Evolutionary conservation across 2,888 invertebrate genomes (phyloP), one percentile per base, ranked within the genome.

Genomic region (Lasioglossum pauxillum): DNA sequence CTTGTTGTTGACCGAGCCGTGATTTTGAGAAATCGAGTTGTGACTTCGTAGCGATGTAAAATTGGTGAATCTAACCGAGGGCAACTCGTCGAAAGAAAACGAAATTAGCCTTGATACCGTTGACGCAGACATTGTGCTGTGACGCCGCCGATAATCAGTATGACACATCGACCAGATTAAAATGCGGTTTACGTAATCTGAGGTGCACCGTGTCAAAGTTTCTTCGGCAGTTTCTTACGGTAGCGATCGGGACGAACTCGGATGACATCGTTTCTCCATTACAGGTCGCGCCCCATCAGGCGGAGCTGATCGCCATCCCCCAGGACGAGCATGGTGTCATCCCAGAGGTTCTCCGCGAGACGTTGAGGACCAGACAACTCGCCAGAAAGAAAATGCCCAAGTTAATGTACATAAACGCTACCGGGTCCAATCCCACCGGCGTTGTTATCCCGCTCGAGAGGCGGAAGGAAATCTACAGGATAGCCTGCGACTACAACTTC

Each of bases 341-440:
- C 49, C 97, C 98, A 0, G 96, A 96, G 77, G 93, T 95, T 31
- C 94, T 98, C 1, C 95, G 96, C 80, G 94, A 96, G 8, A 95
- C 96, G 0, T 95, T 98, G 53, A 96, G 96, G 77, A 95, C 96
- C 74, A 95, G 96, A 88, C 78, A 92, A 78, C 75, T 90, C 19
- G 89, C 92, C n/a, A 93, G 94, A 0, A 95, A 96, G 89, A 96
- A 96, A 93, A 97, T 97, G 96, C 98, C 98, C 0, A 97, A 97
- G 94, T 92, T 97, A 80, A 95, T 98, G 93, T 98, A 98, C 95
- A 93, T 97, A 14, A 97, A 97, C 87, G 97, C 98, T 0, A 98
- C 97, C 19, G 98, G 97, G 0, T 96, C 96, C 44, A 98, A 98
- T 93, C 98, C 98, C 1, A 97, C 97, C 0, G 98, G 98, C 0